Conservation (phyloP, 2,113 vertebrate species). For the Polypterus senegalus region DNA sequence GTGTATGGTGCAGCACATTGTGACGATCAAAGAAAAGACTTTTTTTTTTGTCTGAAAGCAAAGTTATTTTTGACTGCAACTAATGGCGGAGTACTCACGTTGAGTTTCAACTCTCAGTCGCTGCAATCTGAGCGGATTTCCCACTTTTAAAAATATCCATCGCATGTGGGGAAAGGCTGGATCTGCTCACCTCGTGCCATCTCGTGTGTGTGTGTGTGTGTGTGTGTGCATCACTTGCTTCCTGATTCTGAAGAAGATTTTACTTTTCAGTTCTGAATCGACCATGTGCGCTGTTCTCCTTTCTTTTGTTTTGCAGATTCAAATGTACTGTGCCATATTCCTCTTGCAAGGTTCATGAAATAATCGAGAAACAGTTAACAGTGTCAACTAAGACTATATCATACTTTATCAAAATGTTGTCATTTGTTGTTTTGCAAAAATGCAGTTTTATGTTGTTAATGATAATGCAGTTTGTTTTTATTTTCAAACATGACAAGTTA, state of each 20-base stretch:
- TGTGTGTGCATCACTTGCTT: no score
- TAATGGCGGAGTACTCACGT: no score
- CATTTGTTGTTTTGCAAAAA: constrained; percentile 60
- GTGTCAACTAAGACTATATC: constrained; percentile 58
- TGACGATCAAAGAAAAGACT: constrained; percentile 32
- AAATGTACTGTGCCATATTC: constrained; percentile 34
- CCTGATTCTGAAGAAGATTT: no score
- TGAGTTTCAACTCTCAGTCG: no score
- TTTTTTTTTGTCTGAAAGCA: constrained; percentile 15
- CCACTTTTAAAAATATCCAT: no score
- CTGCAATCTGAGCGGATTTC: no score
- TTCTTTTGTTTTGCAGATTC: no score
- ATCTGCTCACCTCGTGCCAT: no score
- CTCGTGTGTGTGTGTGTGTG: no score
- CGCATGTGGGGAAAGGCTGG: no score
- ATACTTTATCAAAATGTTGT: constrained; percentile 62
- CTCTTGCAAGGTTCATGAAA: constrained; percentile 36
- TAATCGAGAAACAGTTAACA: constrained; percentile 21
- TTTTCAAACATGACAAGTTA: constrained; percentile 91
- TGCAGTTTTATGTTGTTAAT: constrained; percentile 54
- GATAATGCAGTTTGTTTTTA: constrained; percentile 62
- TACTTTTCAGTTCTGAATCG: no score
- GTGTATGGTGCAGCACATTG: constrained; percentile 28
- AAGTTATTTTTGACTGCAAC: background rate
- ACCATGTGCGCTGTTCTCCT: no score